A percentile compares a stretch with the other conserved stretches of the same genome.
These are phyloP conservation scores for Sialis fuliginosa DNA, from an alignment of 2,888 invertebrate species.

Conservation along the genomic window DNA sequence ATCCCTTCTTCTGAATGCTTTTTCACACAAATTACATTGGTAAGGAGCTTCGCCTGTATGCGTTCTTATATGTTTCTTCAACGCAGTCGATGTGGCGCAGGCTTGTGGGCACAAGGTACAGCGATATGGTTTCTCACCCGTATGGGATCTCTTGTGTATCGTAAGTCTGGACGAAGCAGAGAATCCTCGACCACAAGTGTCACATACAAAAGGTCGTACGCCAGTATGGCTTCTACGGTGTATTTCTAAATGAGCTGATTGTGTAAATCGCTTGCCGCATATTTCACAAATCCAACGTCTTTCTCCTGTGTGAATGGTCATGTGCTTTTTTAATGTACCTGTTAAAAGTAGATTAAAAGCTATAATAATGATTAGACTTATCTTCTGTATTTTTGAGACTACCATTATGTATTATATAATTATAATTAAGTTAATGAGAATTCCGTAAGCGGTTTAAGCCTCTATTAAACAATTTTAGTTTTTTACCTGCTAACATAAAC, in stretches of 20 bases:
- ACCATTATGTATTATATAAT: no score
- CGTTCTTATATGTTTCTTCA: conserved; percentile 13
- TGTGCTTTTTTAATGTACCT: conserved; percentile 13
- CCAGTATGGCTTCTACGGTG: conserved; percentile 12
- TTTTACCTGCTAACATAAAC: conserved; percentile 11
- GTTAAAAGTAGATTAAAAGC: no score
- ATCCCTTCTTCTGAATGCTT: conserved; percentile 14
- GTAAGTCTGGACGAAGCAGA: conserved; percentile 13
- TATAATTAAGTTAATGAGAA: no score
- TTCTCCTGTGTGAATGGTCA: conserved; percentile 14
- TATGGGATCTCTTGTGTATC: conserved; percentile 14
- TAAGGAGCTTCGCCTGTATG: conserved; percentile 16
- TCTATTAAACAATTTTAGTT: no score
- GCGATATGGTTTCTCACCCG: conserved; percentile 12
- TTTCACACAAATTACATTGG: conserved; percentile 12
- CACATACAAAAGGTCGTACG: conserved; percentile 12
- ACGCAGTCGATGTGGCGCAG: conserved; percentile 14
- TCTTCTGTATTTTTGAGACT: no score
- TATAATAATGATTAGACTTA: no score
- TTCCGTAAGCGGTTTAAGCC: no score
- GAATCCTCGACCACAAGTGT: conserved; percentile 14
- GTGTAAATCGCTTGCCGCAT: conserved; percentile 12
- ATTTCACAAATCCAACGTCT: conserved; percentile 11
- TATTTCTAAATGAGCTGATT: conserved; percentile 11
- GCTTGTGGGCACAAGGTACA: conserved; percentile 10